A percentile compares a stretch with the other conserved stretches of the same genome.
These are phyloP conservation scores for Cataglyphis livida DNA, from an alignment of 2,888 invertebrate species.

Conservation along the genomic window DNA sequence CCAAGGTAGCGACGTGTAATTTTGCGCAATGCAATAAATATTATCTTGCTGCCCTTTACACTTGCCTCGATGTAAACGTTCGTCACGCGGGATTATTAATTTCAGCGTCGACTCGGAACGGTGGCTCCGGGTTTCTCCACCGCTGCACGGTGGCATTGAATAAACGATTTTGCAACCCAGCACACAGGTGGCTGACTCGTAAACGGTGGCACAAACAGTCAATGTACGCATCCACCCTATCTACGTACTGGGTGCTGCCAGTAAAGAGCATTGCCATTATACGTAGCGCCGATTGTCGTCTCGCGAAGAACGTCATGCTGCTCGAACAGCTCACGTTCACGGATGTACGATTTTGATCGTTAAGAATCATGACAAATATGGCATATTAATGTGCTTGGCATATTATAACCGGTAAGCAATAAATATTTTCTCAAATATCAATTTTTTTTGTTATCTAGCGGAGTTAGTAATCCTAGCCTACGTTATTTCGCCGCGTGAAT, in stretches of 20 bases:
- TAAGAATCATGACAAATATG: slow-evolving; percentile 62
- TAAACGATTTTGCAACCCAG: slow-evolving; percentile 67
- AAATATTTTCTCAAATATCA: slow-evolving; percentile 69
- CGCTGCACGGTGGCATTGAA: slow-evolving; percentile 53
- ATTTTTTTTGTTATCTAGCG: slow-evolving; percentile 62
- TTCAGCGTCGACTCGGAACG: slow-evolving; percentile 63
- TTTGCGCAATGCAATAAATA: slow-evolving; percentile 48
- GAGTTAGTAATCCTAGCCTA: slow-evolving; percentile 9
- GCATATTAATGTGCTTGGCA: slow-evolving; percentile 61
- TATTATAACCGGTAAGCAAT: slow-evolving; percentile 64
- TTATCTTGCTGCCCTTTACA: slow-evolving; percentile 49
- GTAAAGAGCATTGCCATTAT: slow-evolving; percentile 66
- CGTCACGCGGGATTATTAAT: slow-evolving; percentile 71
- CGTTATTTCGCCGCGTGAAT: slow-evolving; percentile 31
- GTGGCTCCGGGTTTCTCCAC: slow-evolving; percentile 52
- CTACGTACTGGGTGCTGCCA: slow-evolving; percentile 29
- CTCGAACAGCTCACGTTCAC: slow-evolving; percentile 41
- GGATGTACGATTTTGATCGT: slow-evolving; percentile 25
- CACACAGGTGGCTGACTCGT: slow-evolving; percentile 72
- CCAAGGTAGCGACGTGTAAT: slow-evolving; percentile 37
- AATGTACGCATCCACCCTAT: slow-evolving; percentile 40
- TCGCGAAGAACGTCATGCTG: slow-evolving; percentile 48
- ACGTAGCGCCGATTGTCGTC: slow-evolving; percentile 66
- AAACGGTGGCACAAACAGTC: slow-evolving; percentile 64
- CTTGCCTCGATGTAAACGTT: slow-evolving; percentile 52